Evolutionary conservation across 2,113 vertebrate genomes (phyloP).

Genomic region (Penelope pileata): DNA sequence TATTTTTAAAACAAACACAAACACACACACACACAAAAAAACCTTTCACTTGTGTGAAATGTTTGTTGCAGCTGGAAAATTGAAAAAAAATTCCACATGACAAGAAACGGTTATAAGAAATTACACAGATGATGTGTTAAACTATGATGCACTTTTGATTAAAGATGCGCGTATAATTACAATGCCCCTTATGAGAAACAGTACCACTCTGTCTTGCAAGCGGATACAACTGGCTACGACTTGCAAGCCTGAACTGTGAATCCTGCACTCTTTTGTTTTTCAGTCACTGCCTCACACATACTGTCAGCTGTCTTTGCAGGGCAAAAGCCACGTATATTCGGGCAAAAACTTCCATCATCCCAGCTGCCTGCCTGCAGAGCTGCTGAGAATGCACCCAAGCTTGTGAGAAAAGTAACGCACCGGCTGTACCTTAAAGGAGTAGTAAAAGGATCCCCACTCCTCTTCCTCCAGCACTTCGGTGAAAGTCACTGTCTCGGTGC

Average conservation of each 20-base stretch:
- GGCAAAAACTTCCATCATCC: neutral
- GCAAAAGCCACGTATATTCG: neutral
- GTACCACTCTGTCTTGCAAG: neutral
- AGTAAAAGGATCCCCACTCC: constrained; percentile 78
- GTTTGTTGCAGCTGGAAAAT: neutral
- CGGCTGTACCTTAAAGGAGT: constrained; percentile 79
- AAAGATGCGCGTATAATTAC: neutral
- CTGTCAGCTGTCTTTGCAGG: neutral
- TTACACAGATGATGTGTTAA: neutral
- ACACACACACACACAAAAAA: neutral
- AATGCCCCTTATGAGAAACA: neutral
- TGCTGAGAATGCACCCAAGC: neutral
- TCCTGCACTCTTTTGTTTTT: neutral
- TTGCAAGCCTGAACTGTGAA: neutral
- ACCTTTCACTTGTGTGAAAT: neutral
- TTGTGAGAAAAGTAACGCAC: neutral
- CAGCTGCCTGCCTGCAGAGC: neutral
- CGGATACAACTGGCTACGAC: neutral
- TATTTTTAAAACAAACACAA: neutral
- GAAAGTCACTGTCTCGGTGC: constrained; percentile 64
- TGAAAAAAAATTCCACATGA: neutral
- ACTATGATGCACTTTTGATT: neutral
- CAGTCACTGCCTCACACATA: neutral
- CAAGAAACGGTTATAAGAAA: neutral
- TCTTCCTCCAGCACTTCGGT: constrained; percentile 66